These are phyloP conservation scores for Phalanger gymnotis DNA, from an alignment of 2,797 vertebrate species.

Conservation along the genomic window DNA sequence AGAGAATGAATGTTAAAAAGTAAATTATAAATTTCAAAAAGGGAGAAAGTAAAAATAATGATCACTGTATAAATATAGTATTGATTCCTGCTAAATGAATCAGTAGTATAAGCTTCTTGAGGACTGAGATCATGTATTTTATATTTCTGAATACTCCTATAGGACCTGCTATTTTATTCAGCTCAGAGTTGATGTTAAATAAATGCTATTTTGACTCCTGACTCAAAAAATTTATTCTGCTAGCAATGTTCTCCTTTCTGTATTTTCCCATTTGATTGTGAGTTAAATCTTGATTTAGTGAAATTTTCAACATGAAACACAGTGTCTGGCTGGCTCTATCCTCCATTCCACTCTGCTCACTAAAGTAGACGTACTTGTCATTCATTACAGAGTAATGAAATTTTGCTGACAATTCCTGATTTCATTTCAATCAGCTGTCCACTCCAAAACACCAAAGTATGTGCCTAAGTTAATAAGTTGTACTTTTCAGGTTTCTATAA, in stretches of 20 bases:
- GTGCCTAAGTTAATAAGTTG: neutral
- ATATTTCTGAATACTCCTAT: too few relatives aligned
- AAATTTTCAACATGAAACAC: neutral
- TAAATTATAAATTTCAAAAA: neutral
- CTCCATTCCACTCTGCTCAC: neutral
- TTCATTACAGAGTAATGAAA: neutral
- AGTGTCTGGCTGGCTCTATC: neutral
- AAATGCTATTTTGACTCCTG: neutral
- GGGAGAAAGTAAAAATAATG: neutral
- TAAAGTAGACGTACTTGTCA: slow-evolving; percentile 6
- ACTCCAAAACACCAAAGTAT: neutral
- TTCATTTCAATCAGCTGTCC: neutral
- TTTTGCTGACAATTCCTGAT: neutral
- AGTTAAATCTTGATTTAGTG: slow-evolving; percentile 1
- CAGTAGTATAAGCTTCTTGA: neutral
- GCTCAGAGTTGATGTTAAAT: neutral
- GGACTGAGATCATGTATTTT: too few relatives aligned
- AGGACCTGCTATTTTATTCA: neutral
- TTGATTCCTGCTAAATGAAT: neutral
- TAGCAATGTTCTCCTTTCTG: neutral
- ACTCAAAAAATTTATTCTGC: neutral
- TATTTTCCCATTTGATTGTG: neutral
- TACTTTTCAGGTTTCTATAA: slow-evolving; percentile 1
- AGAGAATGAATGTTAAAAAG: neutral
- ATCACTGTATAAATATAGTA: neutral